Evolutionary conservation across 2,888 invertebrate species (phyloP).

Genomic region (Noctua janthe): DNA sequence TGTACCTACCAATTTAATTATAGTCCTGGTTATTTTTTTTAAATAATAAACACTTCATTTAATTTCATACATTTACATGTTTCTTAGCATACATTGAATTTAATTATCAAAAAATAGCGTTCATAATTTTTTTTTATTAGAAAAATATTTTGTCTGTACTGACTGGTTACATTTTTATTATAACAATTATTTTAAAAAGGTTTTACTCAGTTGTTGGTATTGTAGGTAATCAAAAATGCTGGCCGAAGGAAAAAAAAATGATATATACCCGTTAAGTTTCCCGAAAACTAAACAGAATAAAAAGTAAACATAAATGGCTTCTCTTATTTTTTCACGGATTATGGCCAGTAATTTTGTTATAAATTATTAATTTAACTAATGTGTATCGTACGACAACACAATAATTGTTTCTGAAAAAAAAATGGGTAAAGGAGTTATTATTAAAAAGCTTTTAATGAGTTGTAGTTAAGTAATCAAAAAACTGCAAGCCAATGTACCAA

Average conservation of each 20-base stretch:
- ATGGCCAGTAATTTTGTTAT: too few relatives aligned
- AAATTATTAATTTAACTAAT: not conserved
- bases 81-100: not conserved
- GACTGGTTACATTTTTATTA: not conserved
- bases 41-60: not conserved
- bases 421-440: not conserved
- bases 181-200: not conserved
- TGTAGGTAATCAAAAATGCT: not conserved
- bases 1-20: not conserved
- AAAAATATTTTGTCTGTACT: not conserved
- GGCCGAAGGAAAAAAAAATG: not conserved
- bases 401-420: not conserved
- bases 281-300: not conserved
- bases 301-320: not conserved
- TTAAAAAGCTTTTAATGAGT: not conserved
- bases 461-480: not conserved
- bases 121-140: not conserved
- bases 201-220: not conserved
- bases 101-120: not conserved
- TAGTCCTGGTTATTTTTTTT: not conserved
- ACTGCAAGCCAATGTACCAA: not conserved
- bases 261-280: not conserved
- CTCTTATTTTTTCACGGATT: not conserved
- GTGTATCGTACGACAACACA: too few relatives aligned
- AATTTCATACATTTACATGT: not conserved